phyloP scores from a whole-genome alignment of 53 echinoderm and acorn worm genomes.

The Actinopyga echinites region DNA sequence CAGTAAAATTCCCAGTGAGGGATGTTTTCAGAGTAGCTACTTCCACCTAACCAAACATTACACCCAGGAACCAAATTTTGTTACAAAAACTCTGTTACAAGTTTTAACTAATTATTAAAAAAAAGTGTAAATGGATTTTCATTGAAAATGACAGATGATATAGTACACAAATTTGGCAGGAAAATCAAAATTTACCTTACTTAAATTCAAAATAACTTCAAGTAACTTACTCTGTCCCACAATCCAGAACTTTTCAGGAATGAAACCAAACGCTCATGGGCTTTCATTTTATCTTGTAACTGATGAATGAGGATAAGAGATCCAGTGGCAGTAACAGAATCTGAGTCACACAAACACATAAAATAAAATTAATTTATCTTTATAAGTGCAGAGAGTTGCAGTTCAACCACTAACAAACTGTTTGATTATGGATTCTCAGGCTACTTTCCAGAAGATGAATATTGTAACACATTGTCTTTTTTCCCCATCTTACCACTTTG shows the following conservation, averaged over 20 bases:
- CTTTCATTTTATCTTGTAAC: conserved; percentile 96
- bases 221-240: conserved; percentile 83
- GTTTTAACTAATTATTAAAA: no score
- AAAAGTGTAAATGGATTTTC: not conserved
- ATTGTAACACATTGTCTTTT: no score
- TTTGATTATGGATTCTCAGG: not conserved
- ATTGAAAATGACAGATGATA: not conserved
- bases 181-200: not conserved
- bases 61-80: no score
- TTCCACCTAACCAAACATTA: no score
- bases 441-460: no score
- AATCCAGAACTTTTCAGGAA: conserved; percentile 88
- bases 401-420: not conserved
- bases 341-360: conserved; percentile 48
- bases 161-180: not conserved
- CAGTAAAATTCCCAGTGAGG: no score
- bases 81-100: no score
- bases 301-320: conserved; percentile 95
- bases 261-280: conserved; percentile 83
- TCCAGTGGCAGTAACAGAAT: conserved; percentile 83
- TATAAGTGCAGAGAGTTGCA: not conserved
- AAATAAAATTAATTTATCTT: not conserved
- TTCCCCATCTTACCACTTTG: no score
- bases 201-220: no score
- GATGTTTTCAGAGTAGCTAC: no score